Conservation (phyloP, 2,888 invertebrate species). For the Mayetiola destructor region DNA sequence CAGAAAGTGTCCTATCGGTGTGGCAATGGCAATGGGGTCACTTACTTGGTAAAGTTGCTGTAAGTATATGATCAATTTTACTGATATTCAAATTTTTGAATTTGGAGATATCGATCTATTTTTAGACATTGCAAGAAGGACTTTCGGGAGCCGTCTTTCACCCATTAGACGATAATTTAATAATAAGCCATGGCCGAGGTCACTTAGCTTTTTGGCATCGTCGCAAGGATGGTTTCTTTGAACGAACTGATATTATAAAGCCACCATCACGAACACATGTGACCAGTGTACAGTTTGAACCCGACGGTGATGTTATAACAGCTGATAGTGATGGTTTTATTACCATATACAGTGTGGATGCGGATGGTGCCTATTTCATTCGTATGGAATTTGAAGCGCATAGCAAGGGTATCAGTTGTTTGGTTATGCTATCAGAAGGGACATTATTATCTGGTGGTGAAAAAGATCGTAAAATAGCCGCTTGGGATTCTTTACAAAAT, state of each 20-base stretch:
- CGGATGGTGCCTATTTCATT: slow-evolving; percentile 78
- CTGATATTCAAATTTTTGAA: background rate
- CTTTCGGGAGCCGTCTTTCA: slow-evolving; percentile 81
- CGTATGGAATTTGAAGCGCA: slow-evolving; percentile 81
- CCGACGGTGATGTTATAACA: slow-evolving; percentile 82
- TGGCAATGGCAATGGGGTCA: slow-evolving; percentile 96
- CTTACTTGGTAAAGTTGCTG: slow-evolving; percentile 84
- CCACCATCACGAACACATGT: slow-evolving; percentile 75
- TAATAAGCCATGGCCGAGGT: slow-evolving; percentile 83
- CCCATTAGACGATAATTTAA: slow-evolving; percentile 76
- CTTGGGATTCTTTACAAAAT: slow-evolving; percentile 83
- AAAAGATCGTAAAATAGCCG: slow-evolving; percentile 76
- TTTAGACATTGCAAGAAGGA: slow-evolving; percentile 77
- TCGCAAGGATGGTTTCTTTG: slow-evolving; percentile 80
- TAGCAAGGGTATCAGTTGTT: slow-evolving; percentile 71
- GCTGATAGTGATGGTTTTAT: slow-evolving; percentile 87
- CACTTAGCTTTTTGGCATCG: slow-evolving; percentile 88
- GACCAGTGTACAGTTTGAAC: slow-evolving; percentile 77
- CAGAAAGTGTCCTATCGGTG: slow-evolving; percentile 78
- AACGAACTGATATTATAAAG: slow-evolving; percentile 76
- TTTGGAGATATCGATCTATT: background rate
- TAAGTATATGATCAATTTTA: slow-evolving; percentile 39
- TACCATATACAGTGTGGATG: slow-evolving; percentile 78
- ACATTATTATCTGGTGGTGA: slow-evolving; percentile 82
- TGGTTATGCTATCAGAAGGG: slow-evolving; percentile 80